Evolutionary conservation across 2,888 invertebrate genomes (phyloP).

Genomic region (Plagodis pulveraria): DNA sequence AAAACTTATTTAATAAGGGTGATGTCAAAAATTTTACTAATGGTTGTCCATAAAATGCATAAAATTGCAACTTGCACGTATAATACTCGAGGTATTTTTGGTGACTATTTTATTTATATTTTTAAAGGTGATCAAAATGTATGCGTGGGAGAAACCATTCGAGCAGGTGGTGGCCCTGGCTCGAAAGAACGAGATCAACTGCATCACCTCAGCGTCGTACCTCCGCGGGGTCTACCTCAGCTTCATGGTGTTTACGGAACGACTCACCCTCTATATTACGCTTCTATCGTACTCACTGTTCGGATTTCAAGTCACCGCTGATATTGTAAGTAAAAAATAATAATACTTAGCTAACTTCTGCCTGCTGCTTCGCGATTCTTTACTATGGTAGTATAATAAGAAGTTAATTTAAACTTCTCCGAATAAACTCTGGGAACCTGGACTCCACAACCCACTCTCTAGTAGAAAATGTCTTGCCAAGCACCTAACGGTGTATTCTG

Average conservation of each 20-base stretch:
- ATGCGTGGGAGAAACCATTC: slow-evolving; percentile 97
- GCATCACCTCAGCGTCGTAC: slow-evolving; percentile 87
- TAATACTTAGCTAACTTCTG: too few relatives aligned
- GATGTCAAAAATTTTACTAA: too few relatives aligned
- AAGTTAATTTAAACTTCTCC: neutral
- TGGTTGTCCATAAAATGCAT: too few relatives aligned
- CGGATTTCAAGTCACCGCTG: slow-evolving; percentile 85
- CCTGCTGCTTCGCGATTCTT: too few relatives aligned
- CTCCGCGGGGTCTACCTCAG: slow-evolving; percentile 88
- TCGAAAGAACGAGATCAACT: slow-evolving; percentile 88
- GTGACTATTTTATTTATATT: neutral
- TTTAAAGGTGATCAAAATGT: slow-evolving; percentile 96
- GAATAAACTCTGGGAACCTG: too few relatives aligned
- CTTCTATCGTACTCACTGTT: slow-evolving; percentile 90
- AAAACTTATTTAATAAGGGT: too few relatives aligned
- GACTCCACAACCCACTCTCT: too few relatives aligned
- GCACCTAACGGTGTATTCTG: too few relatives aligned
- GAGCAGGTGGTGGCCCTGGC: slow-evolving; percentile 91
- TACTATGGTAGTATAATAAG: neutral
- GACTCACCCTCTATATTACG: slow-evolving; percentile 93
- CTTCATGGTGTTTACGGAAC: slow-evolving; percentile 93
- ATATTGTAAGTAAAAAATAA: slow-evolving; percentile 68
- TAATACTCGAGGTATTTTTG: too few relatives aligned
- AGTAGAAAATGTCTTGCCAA: too few relatives aligned
- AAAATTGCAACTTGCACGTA: too few relatives aligned